These are phyloP conservation scores for Rhinophrynus dorsalis DNA, from an alignment of 2,797 vertebrate genomes.

Conservation along the genomic window DNA sequence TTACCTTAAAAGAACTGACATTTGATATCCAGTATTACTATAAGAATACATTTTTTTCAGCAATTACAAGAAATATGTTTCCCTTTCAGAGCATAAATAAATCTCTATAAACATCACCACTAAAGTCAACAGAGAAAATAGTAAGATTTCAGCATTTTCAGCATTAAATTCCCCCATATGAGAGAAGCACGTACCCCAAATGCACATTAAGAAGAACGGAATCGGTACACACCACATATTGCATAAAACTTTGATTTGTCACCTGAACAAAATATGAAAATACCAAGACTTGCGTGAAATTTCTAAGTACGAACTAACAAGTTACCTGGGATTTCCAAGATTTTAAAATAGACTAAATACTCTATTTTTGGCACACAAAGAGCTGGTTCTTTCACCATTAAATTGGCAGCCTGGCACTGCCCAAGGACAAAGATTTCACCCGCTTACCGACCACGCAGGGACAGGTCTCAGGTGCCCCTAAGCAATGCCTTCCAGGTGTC, in stretches of 20 bases:
- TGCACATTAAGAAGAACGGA: neutral
- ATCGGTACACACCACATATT: slow-evolving; percentile 40
- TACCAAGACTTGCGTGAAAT: slow-evolving; percentile 22
- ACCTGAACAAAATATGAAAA: slow-evolving; percentile 35
- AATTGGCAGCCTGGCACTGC: slow-evolving; percentile 2
- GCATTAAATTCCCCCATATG: slow-evolving; percentile 1
- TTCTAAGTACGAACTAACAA: neutral
- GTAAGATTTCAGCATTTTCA: neutral
- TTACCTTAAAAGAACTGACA: slow-evolving; percentile 19
- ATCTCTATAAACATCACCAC: slow-evolving; percentile 22
- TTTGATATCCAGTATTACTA: slow-evolving; percentile 22
- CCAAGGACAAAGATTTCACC: too few species aligned
- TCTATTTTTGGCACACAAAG: slow-evolving; percentile 42
- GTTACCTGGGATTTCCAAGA: neutral
- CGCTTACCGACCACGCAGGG: too few species aligned
- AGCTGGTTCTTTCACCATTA: neutral
- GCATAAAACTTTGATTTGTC: slow-evolving; percentile 43
- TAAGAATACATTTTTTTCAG: slow-evolving; percentile 31
- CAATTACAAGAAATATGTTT: slow-evolving; percentile 9
- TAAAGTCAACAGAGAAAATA: slow-evolving; percentile 16
- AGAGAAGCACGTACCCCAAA: neutral
- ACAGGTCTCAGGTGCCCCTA: too few species aligned
- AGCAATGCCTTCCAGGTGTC: too few species aligned
- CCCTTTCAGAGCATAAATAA: slow-evolving; percentile 13
- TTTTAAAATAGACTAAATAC: neutral